phyloP scores from a whole-genome alignment of 2,888 invertebrate species.

The Gandaritis pyraliata region DNA sequence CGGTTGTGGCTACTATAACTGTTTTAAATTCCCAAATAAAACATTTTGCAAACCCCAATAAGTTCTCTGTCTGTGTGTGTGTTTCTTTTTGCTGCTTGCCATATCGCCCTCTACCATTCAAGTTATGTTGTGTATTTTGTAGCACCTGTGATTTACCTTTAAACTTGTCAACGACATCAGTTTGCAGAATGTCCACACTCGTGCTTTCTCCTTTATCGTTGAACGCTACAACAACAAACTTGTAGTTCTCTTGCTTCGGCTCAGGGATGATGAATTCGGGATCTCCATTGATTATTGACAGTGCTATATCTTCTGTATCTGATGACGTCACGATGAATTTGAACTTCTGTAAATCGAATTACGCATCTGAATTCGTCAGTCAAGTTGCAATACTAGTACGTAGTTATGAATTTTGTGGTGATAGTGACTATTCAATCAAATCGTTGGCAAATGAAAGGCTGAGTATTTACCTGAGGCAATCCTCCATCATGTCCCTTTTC shows the following conservation, averaged over 20 bases:
- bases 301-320: constrained; percentile 57
- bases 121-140: no score
- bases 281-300: constrained; percentile 70
- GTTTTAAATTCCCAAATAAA: no score
- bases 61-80: no score
- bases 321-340: constrained; percentile 63
- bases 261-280: constrained; percentile 71
- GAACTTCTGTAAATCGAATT: constrained; percentile 66
- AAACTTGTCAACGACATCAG: constrained; percentile 58
- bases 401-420: no score
- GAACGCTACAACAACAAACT: constrained; percentile 66
- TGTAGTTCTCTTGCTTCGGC: constrained; percentile 64
- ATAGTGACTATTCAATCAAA: no score
- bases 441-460: no score
- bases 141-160: constrained; percentile 35
- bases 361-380: neutral
- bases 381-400: no score
- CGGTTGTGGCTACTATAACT: no score
- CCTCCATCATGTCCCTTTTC: constrained; percentile 74
- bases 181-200: constrained; percentile 64
- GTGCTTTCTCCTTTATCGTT: constrained; percentile 76
- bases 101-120: no score
- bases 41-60: no score
- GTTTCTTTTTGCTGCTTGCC: no score
- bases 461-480: constrained; percentile 61